Conservation (phyloP, 2,113 vertebrate species). For the Malurus melanocephalus region DNA sequence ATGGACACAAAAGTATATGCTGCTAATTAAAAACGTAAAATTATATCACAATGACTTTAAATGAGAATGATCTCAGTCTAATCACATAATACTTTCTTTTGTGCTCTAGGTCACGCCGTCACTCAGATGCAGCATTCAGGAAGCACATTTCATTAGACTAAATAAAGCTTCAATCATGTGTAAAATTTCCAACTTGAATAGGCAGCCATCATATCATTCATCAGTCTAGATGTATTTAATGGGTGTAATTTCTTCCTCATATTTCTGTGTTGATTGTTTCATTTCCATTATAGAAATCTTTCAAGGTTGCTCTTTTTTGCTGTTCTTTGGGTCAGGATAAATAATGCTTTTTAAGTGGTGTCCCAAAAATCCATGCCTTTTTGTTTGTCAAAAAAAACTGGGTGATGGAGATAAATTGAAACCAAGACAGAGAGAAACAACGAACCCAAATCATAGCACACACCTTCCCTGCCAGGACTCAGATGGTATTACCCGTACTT, state of each 20-base stretch:
- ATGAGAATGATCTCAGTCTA: constrained; percentile 83
- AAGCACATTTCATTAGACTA: constrained; percentile 94
- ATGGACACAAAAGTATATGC: constrained; percentile 46
- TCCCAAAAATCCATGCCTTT: constrained; percentile 76
- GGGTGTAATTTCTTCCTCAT: constrained; percentile 88
- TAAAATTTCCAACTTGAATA: constrained; percentile 93
- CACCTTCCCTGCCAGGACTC: not conserved
- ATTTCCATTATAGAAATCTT: constrained; percentile 76
- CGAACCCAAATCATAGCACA: not conserved
- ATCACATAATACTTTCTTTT: constrained; percentile 91
- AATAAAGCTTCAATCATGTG: constrained; percentile 97
- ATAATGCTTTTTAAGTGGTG: constrained; percentile 68
- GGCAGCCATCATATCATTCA: constrained; percentile 90
- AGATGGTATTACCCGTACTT: not conserved
- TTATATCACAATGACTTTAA: constrained; percentile 81
- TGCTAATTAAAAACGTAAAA: constrained; percentile 74
- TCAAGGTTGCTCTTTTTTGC: constrained; percentile 64
- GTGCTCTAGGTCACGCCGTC: constrained; percentile 82
- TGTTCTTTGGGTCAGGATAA: constrained; percentile 69
- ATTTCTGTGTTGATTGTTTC: constrained; percentile 84
- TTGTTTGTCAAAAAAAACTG: constrained; percentile 64
- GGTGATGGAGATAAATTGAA: constrained; percentile 30
- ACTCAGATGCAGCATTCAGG: constrained; percentile 90
- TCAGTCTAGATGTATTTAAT: constrained; percentile 82
- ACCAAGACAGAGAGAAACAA: constrained; percentile 11